These are phyloP conservation scores for Steatornis caripensis DNA, from an alignment of 2,113 vertebrate species.

Conservation along the genomic window DNA sequence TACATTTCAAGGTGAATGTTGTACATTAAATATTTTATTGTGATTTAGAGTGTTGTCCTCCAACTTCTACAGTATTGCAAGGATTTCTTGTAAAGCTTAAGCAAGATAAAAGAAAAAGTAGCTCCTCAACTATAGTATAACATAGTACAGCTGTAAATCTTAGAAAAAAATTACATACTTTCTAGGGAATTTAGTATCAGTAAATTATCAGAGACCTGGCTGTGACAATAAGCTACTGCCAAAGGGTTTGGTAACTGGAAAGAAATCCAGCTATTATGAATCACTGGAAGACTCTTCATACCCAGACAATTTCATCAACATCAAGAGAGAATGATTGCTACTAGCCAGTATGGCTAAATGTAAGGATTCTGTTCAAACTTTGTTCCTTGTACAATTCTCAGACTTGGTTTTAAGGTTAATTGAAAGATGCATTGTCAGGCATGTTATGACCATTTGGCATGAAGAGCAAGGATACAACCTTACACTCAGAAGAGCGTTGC, in stretches of 20 bases:
- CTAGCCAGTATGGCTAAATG: neutral
- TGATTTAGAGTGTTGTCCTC: neutral
- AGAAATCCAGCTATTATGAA: neutral
- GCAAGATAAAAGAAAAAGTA: neutral
- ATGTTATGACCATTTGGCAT: neutral
- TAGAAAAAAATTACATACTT: neutral
- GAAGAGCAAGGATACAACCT: neutral
- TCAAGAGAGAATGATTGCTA: neutral
- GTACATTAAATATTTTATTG: neutral
- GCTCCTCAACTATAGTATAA: neutral
- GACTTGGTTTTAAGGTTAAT: neutral
- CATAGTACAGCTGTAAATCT: neutral
- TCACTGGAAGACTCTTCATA: neutral
- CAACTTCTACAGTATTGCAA: neutral
- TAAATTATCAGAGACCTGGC: neutral
- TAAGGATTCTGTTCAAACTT: neutral
- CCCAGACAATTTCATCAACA: fast-evolving
- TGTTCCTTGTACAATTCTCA: neutral
- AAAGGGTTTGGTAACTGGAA: neutral
- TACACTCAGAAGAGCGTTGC: neutral
- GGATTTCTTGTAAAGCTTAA: neutral
- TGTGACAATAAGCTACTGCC: neutral
- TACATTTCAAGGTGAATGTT: neutral
- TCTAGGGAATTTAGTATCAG: neutral
- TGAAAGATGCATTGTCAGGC: neutral